Evolutionary conservation across 1,140 invertebrate species (phyloP).

Genomic region (Adoxophyes honmai): DNA sequence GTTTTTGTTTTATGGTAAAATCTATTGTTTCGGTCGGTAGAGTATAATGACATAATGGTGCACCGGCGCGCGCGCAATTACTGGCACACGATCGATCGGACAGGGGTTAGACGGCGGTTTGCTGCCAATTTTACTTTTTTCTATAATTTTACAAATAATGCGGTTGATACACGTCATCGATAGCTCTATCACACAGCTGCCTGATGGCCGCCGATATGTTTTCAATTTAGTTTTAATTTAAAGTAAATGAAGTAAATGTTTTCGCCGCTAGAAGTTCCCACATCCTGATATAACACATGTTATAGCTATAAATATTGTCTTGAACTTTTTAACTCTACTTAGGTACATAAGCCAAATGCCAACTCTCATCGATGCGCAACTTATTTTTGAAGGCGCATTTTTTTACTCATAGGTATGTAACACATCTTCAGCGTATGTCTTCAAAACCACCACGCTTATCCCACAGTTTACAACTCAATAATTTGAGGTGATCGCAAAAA

Average conservation of each 20-base stretch:
- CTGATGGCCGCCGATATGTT: constrained; percentile 8
- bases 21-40: constrained; percentile 71
- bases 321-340: too few relatives aligned
- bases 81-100: constrained; percentile 75
- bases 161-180: constrained; percentile 49
- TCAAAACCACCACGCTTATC: neutral
- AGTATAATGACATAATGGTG: constrained; percentile 73
- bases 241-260: neutral
- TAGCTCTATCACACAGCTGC: constrained; percentile 37
- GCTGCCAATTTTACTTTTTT: constrained; percentile 74
- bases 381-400: too few relatives aligned
- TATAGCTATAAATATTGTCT: too few relatives aligned
- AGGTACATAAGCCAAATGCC: too few relatives aligned
- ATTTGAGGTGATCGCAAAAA: constrained; percentile 14
- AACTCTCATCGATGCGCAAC: too few relatives aligned
- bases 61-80: constrained; percentile 66
- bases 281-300: too few relatives aligned
- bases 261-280: neutral
- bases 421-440: too few relatives aligned
- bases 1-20: constrained; percentile 26
- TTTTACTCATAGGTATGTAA: too few relatives aligned
- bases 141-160: constrained; percentile 68
- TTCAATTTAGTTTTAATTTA: constrained; percentile 9
- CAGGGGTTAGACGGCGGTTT: constrained; percentile 69
- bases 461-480: constrained; percentile 12